Evolutionary conservation across 2,797 vertebrate genomes (phyloP).

Genomic region (Peromyscus attwateri): DNA sequence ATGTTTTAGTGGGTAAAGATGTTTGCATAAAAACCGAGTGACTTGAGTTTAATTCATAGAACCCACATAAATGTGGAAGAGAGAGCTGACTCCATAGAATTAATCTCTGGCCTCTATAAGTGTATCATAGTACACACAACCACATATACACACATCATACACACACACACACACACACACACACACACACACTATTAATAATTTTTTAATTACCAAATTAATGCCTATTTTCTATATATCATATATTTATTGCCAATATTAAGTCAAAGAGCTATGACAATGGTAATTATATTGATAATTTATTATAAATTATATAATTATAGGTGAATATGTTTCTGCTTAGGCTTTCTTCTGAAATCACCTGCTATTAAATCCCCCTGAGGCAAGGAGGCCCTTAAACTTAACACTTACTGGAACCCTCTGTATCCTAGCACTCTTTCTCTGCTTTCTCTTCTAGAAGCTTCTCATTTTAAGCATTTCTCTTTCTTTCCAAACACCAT

Average conservation of each 20-base stretch:
- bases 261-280: conserved; percentile 27
- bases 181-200: neutral
- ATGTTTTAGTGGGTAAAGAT: neutral
- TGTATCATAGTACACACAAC: neutral
- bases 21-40: neutral
- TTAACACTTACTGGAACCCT: neutral
- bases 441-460: neutral
- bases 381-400: neutral
- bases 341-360: conserved; percentile 24
- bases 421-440: neutral
- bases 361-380: neutral
- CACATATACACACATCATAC: neutral
- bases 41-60: neutral
- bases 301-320: no score
- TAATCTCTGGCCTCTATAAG: neutral
- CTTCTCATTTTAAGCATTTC: neutral
- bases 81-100: neutral
- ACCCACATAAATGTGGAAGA: neutral
- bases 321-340: neutral
- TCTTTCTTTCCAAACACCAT: conserved; percentile 11
- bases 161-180: neutral
- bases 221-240: neutral
- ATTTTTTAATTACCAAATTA: conserved; percentile 15
- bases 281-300: neutral
- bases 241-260: neutral